A percentile compares a stretch with the other conserved stretches of the same genome.
Evolutionary conservation across 2,888 invertebrate genomes (phyloP).

Genomic region (Meloe dianella): DNA sequence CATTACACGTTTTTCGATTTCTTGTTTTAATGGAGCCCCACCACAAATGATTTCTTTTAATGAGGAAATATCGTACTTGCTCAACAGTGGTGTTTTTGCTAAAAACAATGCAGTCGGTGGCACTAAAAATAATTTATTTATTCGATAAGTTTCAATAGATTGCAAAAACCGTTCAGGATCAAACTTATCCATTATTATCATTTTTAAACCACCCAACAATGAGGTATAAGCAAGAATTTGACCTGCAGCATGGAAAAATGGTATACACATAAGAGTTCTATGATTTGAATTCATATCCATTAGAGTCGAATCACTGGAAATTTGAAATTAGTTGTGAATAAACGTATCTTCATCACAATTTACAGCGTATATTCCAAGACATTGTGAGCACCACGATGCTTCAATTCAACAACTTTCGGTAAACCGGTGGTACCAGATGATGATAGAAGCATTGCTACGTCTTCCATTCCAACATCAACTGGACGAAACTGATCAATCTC

Average conservation of each 20-base stretch:
- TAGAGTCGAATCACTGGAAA: neutral
- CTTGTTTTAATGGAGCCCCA: conserved; percentile 14
- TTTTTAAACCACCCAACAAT: neutral
- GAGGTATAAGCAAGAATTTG: neutral
- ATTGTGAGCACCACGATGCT: neutral
- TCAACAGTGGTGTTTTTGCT: conserved; percentile 6
- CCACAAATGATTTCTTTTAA: conserved; percentile 14
- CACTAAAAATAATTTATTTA: neutral
- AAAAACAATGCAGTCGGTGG: conserved; percentile 12
- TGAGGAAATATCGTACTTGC: conserved; percentile 15
- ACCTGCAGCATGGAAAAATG: conserved; percentile 13
- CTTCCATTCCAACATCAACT: neutral
- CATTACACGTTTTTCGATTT: neutral
- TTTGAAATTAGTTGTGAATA: too few relatives aligned
- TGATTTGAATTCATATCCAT: neutral
- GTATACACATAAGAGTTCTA: neutral
- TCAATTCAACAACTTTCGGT: conserved; percentile 10
- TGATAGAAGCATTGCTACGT: neutral
- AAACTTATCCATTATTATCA: neutral
- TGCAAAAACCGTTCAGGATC: conserved; percentile 13
- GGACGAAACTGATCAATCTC: neutral
- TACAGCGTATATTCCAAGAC: neutral
- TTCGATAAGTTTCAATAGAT: neutral
- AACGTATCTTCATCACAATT: too few relatives aligned
- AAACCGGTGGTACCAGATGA: conserved; percentile 15